Evolutionary conservation across 2,797 vertebrate species (phyloP), one percentile per base, ranked within the genome.

Genomic region (Miichthys miiuy): DNA sequence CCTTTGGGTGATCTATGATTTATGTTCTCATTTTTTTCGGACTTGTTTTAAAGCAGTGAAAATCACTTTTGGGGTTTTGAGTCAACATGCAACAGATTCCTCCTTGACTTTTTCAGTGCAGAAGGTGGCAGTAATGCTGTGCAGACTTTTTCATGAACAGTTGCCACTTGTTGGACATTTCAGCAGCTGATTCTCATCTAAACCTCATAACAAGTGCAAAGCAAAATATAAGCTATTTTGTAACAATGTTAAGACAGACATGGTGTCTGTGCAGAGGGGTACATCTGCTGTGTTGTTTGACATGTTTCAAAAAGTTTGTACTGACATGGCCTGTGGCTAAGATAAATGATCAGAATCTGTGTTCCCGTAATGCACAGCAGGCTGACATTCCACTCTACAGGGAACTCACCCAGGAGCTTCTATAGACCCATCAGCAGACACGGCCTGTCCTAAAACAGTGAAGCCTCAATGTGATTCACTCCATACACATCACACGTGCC

Each of bases 71-170:
- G 16, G 23, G n/a, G 56, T 69, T 81, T 72, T 48, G 12, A 68
- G 27, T 65, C 34, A 42, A 62, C 34, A 44, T 67, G 58, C 61
- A 77, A 65, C 58, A 4, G 27, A 54, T 57, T 57, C 54, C 69
- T 75, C 50, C 42, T 65, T 70, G 70, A 56, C 68, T 47, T 64
- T 76, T 71, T 81, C 67, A 71, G 47, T 69, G 66, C 81, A 73
- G 77, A 81, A 83, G 74, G 83, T 80, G 75, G 83, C 79, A 80
- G 83, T 82, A 76, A 84, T 79, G 77, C 62, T 64, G 72, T 81
- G 61, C 73, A 77, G 52, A 75, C 70, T 16, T 70, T 70, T 70
- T 67, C 46, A 34, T 17, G 34, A 82, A 65, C 58, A 61, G 21
- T 44, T 74, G 54, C 62, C 60, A 68, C 57, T 81, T 66, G 65